A percentile compares a stretch with the other conserved stretches of the same genome.
Conservation (phyloP, 2,113 vertebrate species). For the Tonatia bakeri region DNA sequence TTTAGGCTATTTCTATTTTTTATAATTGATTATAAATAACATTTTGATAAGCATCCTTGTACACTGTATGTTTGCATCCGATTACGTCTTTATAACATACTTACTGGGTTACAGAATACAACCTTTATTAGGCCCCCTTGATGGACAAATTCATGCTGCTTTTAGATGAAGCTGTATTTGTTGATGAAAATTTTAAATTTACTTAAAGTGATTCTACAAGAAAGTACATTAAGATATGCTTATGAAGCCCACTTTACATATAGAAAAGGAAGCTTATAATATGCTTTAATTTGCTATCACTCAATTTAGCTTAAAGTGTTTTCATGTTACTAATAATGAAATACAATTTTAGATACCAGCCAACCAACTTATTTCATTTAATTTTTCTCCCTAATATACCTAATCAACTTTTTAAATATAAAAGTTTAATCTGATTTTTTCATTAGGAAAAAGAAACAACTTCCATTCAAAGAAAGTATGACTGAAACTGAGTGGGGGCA, state of each 20-base stretch:
- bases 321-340: not conserved
- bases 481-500: rapidly evolving
- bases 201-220: not conserved
- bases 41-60: not conserved
- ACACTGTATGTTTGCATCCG: not conserved
- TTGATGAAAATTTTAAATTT: not conserved
- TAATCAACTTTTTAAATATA: not conserved
- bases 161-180: not conserved
- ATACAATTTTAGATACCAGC: not conserved
- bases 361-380: not conserved
- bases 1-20: not conserved
- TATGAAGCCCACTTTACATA: not conserved
- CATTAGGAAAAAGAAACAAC: not conserved
- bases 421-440: not conserved
- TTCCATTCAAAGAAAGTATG: not conserved
- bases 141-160: not conserved
- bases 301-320: not conserved
- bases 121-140: not conserved
- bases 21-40: not conserved
- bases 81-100: not conserved
- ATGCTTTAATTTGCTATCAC: not conserved
- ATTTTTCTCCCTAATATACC: not conserved
- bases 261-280: not conserved
- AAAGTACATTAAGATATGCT: not conserved
- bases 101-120: not conserved